Base-by-base conservation (phyloP, 2,113 vertebrate species). In the Xenopus laevis region DNA sequence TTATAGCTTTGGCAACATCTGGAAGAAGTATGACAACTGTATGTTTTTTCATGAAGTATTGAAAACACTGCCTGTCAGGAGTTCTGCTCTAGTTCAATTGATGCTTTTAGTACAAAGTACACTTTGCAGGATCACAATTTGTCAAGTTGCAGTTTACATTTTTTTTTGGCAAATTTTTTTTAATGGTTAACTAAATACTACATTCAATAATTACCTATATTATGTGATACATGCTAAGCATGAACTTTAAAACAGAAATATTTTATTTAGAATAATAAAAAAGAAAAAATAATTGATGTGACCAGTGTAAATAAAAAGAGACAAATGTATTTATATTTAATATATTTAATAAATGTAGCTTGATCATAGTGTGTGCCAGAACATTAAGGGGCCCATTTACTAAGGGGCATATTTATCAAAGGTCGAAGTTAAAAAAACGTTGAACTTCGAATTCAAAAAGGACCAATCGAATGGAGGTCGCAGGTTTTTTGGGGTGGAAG, bases 241-340 rank as follows among this genome's bases (percentile, higher is more conserved):
- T 27, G 23, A 27, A 27, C 23, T 27, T 27, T 27, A 27, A 27
- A 27, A 58, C 18, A 58, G 55, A 10, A 58, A 10, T 58, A 58
- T 15, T 58, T 58, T 65, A 71, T 65, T 80, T 78, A 52, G 79
- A 46, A 63, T 52, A 70, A 75, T 81, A 44, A 13, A 2, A 44
- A 13, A 2, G 61, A n/a, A n/a, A 63, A 44, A 27, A 46, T 23
- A 20, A 58, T 8, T 10, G 18, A 10, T 7, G 27, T 30, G 10
- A 62, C 4, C 1, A 27, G 1, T 27, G 20, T 62, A 15, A 12
- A 15, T 20, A 62, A 20, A 62, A 20, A 27, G 23, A 27, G 23
- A 27, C 23, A 27, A 27, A 27, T 27, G 4, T 27, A 27, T 27
- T 27, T 30, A 13, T 10, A 62, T 12, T 18, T 27, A 13, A 10